Evolutionary conservation across 2,797 vertebrate species (phyloP).

Genomic region (Mallotus villosus): DNA sequence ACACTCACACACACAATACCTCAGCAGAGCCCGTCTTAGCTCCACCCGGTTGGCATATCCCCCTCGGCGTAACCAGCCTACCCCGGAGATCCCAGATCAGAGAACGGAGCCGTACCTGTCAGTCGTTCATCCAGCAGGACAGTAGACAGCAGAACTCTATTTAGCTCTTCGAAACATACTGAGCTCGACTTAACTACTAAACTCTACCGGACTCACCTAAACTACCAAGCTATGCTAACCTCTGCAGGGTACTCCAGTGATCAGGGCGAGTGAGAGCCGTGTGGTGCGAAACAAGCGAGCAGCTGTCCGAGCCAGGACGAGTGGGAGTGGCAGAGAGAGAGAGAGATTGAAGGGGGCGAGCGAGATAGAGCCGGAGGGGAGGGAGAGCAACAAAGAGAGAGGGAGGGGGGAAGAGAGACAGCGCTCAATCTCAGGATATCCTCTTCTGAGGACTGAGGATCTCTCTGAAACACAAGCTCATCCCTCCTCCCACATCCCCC

Average conservation of each 20-base stretch:
- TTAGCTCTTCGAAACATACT: not conserved
- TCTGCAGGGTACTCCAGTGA: not conserved
- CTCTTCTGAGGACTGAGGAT: constrained; percentile 44
- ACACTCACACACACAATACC: constrained; percentile 6
- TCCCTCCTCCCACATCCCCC: constrained; percentile 45
- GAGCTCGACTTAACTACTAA: no score
- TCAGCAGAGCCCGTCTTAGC: not conserved
- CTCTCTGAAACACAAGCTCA: constrained; percentile 42
- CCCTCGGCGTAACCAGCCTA: not conserved
- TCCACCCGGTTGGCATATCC: no score
- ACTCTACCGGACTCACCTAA: not conserved
- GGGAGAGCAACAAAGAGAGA: constrained; percentile 9
- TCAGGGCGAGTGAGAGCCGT: not conserved
- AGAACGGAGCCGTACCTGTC: constrained; percentile 46
- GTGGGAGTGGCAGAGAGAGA: constrained; percentile 11
- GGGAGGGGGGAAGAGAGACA: constrained; percentile 26
- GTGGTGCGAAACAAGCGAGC: not conserved
- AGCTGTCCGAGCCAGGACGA: not conserved
- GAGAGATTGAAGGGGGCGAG: not conserved
- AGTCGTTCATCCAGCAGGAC: constrained; percentile 30
- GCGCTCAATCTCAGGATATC: constrained; percentile 61
- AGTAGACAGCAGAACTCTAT: constrained; percentile 6
- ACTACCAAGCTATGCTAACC: not conserved
- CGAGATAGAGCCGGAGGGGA: not conserved
- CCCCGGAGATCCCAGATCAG: not conserved